Base-by-base conservation (phyloP, 1,140 invertebrate genomes). In the Drosophila ananassae region DNA sequence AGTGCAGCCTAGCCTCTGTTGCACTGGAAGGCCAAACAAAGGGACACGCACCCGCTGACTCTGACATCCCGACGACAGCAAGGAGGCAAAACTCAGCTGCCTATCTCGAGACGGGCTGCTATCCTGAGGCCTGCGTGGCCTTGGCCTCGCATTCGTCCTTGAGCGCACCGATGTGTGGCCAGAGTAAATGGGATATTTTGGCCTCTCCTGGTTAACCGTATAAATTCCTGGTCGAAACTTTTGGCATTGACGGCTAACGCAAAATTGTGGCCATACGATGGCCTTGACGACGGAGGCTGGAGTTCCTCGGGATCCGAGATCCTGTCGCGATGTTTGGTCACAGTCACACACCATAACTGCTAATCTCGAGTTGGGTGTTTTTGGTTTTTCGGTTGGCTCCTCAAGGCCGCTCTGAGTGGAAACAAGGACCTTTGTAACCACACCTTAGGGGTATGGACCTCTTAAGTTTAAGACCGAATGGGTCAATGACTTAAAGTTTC, bases 181-280 rank as follows among this genome's bases (percentile, higher is more conserved):
- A 84, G 52, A 32, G 73, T 89, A 89, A 89, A 89, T 89, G 79
- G 68, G 60, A 84, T 89, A 89, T 89, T 89, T 89, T 89, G 83
- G 83, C 79, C 84, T 63, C 57, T 83, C 76, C 84, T 82, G 79
- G 84, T 89, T 89, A 89, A 87, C 84, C 83, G 63, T 85, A 73
- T 32, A 59, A 28, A 69, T 22, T 32, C 3, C 28, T 22, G 57
- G 28, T 46, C 22, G 57, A 59, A 61, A 30, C 47, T 44, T 56
- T 72, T 30, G 41, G 13, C 51, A 48, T 47, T 46, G 75, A 44
- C 3, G 22, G 58, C 66, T 59, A 60, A 75, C 73, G 75, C 76
- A 66, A 59, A 77, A 55, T 57, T 79, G 80, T 85, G 81, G 81
- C 81, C 81, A 84, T 69, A 76, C 54, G 55, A 54, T 76, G 74